Conservation (phyloP, 92 coral and sea anemone genomes). For the Umimayanthus kanabou region DNA sequence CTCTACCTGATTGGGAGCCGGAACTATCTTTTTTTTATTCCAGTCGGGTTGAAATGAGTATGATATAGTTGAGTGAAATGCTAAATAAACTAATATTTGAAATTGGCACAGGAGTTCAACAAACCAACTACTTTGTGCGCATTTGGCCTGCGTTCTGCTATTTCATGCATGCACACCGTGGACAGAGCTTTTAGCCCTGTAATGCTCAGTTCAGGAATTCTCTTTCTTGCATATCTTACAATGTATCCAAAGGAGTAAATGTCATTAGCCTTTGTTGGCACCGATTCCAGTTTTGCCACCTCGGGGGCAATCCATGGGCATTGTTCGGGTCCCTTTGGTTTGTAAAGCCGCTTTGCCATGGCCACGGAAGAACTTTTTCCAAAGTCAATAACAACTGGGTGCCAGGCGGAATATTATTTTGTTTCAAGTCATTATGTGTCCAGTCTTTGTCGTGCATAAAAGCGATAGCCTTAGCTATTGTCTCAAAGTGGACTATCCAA, state of each 20-base stretch:
- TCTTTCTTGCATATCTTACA: background rate
- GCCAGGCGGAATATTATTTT: constrained; percentile 36
- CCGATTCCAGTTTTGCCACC: constrained; percentile 10
- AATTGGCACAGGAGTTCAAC: background rate
- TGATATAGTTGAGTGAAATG: too few species aligned
- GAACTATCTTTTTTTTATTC: too few species aligned
- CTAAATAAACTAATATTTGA: too few species aligned
- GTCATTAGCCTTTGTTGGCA: constrained; percentile 30
- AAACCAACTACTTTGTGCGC: background rate
- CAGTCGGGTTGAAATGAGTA: too few species aligned
- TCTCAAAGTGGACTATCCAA: too few species aligned
- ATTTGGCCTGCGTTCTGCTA: constrained; percentile 5
- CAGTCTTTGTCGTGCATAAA: constrained; percentile 42
- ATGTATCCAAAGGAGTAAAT: constrained; percentile 40
- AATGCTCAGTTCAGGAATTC: background rate
- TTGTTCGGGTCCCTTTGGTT: background rate
- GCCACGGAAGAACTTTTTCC: constrained; percentile 26
- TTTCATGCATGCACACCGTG: background rate
- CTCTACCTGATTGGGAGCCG: too few species aligned
- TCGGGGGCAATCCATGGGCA: constrained; percentile 50
- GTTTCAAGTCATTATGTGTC: constrained; percentile 50
- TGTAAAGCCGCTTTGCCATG: constrained; percentile 12
- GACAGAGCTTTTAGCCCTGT: background rate
- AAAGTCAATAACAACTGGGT: constrained; percentile 45
- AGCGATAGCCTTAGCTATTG: constrained; percentile 32